Conservation (phyloP, 92 coral and sea anemone genomes). For the Siderastrea siderea region DNA sequence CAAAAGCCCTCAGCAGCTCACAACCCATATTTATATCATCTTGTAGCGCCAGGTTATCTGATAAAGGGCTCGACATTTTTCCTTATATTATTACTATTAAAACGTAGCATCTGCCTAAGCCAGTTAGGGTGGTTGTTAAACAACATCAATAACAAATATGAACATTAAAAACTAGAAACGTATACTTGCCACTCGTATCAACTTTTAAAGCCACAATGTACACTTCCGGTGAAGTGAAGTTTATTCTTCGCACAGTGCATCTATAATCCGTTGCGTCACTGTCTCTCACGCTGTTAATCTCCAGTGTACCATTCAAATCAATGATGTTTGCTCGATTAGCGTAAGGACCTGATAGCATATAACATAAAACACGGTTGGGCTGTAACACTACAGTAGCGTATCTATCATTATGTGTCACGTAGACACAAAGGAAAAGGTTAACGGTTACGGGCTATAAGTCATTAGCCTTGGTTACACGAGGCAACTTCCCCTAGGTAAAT, state of each 20-base stretch:
- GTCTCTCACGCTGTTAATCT: not conserved
- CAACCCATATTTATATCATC: too few relatives aligned
- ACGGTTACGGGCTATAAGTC: too few relatives aligned
- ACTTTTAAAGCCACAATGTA: not conserved
- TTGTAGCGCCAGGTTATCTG: too few relatives aligned
- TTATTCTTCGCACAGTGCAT: conserved; percentile 1
- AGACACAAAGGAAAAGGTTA: too few relatives aligned
- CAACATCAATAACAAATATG: not conserved
- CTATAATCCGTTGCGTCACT: not conserved
- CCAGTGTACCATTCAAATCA: not conserved
- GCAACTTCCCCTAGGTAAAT: too few relatives aligned
- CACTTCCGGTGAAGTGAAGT: not conserved
- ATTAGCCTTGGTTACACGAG: too few relatives aligned
- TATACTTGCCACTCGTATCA: not conserved
- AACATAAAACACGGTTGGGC: not conserved
- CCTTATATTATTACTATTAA: too few relatives aligned
- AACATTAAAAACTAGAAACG: too few relatives aligned
- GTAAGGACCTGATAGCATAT: not conserved
- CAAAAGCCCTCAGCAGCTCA: too few relatives aligned
- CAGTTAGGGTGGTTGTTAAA: too few relatives aligned
- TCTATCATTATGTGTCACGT: not conserved
- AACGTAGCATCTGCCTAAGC: too few relatives aligned
- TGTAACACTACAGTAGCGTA: not conserved
- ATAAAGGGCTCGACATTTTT: too few relatives aligned
- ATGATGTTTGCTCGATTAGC: conserved; percentile 1